Evolutionary conservation across 2,888 invertebrate genomes (phyloP).

Genomic region (Clitarchus hookeri): DNA sequence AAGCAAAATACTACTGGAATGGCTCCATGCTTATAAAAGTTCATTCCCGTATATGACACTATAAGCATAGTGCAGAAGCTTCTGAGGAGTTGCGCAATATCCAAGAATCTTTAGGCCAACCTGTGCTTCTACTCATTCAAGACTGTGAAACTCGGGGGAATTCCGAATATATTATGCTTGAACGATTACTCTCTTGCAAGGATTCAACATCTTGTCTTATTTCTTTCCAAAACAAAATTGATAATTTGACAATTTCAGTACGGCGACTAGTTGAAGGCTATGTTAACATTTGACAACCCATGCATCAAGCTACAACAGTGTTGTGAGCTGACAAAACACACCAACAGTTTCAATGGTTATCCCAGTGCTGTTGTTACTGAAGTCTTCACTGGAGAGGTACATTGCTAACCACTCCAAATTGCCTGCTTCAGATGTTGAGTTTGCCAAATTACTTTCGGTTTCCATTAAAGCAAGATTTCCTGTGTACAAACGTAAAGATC

Average conservation of each 20-base stretch:
- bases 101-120: not conserved
- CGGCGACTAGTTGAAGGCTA: not conserved
- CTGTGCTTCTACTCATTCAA: not conserved
- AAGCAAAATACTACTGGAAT: not conserved
- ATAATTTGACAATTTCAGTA: not conserved
- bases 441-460: too few relatives aligned
- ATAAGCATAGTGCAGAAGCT: not conserved
- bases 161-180: not conserved
- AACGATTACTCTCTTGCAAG: not conserved
- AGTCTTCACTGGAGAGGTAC: not conserved
- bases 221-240: not conserved
- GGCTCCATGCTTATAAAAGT: not conserved
- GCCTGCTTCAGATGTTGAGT: too few relatives aligned
- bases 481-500: not conserved
- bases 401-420: too few relatives aligned
- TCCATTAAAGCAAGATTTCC: too few relatives aligned
- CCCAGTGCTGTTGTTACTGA: not conserved
- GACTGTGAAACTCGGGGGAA: conserved; percentile 3
- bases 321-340: not conserved
- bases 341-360: not conserved
- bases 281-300: not conserved
- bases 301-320: not conserved
- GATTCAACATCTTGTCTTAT: not conserved
- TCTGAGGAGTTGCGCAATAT: not conserved
- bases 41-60: not conserved